These are phyloP conservation scores for Galleria mellonella DNA, from an alignment of 1,140 invertebrate genomes.

Conservation along the genomic window DNA sequence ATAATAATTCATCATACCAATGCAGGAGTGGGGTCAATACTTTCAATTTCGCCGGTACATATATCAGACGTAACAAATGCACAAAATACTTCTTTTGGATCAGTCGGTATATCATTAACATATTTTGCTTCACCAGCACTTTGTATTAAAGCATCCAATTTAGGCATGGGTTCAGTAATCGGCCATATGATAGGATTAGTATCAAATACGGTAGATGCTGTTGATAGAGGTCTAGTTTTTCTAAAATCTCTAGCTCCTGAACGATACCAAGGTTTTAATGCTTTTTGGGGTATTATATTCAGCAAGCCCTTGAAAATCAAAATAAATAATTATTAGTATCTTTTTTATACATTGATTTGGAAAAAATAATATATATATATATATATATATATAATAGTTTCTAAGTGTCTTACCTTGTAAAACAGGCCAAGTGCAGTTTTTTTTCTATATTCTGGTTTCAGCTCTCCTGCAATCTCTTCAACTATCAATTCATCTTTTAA, in stretches of 20 bases:
- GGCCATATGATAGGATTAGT: constrained; percentile 79
- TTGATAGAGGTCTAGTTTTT: constrained; percentile 74
- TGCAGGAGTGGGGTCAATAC: constrained; percentile 77
- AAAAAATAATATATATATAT: neutral
- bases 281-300: constrained; percentile 21
- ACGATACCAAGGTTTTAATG: constrained; percentile 26
- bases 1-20: constrained; percentile 59
- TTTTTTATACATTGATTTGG: neutral
- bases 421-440: constrained; percentile 78
- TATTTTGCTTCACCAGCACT: constrained; percentile 79
- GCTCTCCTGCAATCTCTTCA: constrained; percentile 76
- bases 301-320: constrained; percentile 26
- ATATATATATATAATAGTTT: neutral
- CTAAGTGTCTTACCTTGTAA: constrained; percentile 77
- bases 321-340: constrained; percentile 6
- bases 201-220: constrained; percentile 78
- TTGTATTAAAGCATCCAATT: constrained; percentile 77
- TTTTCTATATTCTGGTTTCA: constrained; percentile 78
- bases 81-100: constrained; percentile 76
- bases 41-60: constrained; percentile 73
- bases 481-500: constrained; percentile 75
- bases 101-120: constrained; percentile 77
- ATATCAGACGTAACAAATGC: constrained; percentile 78
- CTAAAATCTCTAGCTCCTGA: constrained; percentile 57
- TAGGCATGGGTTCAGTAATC: constrained; percentile 79